phyloP scores from a whole-genome alignment of 2,113 vertebrate species.

The Pitta sordida region DNA sequence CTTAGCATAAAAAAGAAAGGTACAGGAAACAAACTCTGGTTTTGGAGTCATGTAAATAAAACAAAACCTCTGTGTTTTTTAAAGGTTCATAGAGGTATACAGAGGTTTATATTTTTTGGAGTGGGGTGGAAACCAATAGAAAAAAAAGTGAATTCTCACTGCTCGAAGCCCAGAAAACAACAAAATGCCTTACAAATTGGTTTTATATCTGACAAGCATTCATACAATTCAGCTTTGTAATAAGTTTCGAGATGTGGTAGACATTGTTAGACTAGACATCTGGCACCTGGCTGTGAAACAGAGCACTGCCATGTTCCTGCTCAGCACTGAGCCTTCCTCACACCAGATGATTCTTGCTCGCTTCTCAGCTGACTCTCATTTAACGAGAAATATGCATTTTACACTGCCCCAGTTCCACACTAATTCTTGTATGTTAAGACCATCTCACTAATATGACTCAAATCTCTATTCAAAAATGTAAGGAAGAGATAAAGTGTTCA shows the following conservation, averaged over 20 bases:
- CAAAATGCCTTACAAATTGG: background rate
- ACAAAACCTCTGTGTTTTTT: background rate
- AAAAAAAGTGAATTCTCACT: background rate
- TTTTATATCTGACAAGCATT: background rate
- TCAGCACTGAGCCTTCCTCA: background rate
- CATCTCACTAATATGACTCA: background rate
- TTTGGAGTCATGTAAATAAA: background rate
- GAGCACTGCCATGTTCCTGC: accelerated
- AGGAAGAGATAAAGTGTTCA: background rate
- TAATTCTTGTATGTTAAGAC: background rate
- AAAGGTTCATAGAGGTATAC: background rate
- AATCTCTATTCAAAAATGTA: background rate
- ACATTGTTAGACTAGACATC: background rate
- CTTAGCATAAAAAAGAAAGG: background rate
- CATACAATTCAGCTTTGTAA: background rate
- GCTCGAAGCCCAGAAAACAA: background rate
- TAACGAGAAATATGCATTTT: background rate
- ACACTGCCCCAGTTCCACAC: background rate
- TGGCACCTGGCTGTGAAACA: background rate
- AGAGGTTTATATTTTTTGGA: too few relatives aligned
- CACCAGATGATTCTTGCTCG: background rate
- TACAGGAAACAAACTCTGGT: background rate
- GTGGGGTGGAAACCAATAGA: too few relatives aligned
- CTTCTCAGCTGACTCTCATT: background rate
- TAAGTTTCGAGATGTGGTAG: background rate